Conservation (phyloP, 2,888 invertebrate species). For the Herminia tarsipennalis region DNA sequence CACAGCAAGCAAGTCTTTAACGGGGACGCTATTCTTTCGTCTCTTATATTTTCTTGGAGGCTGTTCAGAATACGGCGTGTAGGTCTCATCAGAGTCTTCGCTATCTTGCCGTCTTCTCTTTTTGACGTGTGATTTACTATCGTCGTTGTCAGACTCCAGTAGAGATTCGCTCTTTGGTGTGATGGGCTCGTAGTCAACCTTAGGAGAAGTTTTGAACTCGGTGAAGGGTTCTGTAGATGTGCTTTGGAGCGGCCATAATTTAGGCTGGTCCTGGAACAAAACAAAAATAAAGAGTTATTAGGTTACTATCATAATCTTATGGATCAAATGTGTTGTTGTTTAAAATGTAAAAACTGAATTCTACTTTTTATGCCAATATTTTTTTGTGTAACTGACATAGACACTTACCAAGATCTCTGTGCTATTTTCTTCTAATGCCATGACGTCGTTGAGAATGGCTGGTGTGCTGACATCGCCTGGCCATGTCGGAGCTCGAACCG, state of each 20-base stretch:
- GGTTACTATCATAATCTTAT: not conserved
- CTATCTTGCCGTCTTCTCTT: constrained; percentile 64
- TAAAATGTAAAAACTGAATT: too few species aligned
- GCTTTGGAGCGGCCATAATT: constrained; percentile 50
- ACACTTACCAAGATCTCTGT: constrained; percentile 58
- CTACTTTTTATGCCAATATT: too few species aligned
- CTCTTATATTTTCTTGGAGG: constrained; percentile 66
- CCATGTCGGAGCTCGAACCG: constrained; percentile 55
- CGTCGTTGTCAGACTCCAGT: constrained; percentile 72
- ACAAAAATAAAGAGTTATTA: too few species aligned
- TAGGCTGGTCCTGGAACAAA: constrained; percentile 54
- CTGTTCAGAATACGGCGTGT: constrained; percentile 68
- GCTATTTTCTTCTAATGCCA: constrained; percentile 75
- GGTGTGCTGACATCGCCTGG: constrained; percentile 73
- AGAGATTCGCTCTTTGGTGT: constrained; percentile 77
- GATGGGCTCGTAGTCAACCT: constrained; percentile 67
- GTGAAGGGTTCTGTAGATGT: constrained; percentile 41
- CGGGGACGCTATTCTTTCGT: constrained; percentile 71
- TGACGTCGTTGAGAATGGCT: constrained; percentile 75
- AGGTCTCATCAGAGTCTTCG: constrained; percentile 78
- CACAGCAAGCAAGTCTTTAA: constrained; percentile 75
- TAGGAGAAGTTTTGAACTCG: constrained; percentile 54
- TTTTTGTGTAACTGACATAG: too few species aligned
- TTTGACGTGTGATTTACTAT: constrained; percentile 52
- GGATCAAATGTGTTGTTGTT: too few species aligned